Evolutionary conservation across 2,797 vertebrate species (phyloP).

Genomic region (Cuculus canorus): DNA sequence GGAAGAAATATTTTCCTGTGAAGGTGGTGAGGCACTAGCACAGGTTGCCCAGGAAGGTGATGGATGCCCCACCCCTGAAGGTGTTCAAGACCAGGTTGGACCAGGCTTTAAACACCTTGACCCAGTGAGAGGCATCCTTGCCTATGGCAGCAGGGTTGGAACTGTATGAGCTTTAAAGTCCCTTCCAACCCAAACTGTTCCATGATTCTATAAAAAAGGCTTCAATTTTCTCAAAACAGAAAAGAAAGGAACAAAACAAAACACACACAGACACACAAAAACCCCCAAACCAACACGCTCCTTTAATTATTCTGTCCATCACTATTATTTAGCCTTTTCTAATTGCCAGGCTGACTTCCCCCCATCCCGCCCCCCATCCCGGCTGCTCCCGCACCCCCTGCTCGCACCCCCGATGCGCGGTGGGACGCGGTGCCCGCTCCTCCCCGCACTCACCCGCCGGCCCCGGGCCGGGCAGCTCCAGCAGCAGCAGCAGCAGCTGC

Average conservation of each 20-base stretch:
- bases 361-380: neutral
- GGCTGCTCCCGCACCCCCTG: rapidly evolving
- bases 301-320: neutral
- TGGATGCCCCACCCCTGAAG: too few relatives aligned
- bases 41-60: too few relatives aligned
- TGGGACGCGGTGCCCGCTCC: neutral
- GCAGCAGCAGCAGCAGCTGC: neutral
- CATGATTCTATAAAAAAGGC: neutral
- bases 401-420: rapidly evolving
- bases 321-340: neutral
- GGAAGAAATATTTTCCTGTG: too few relatives aligned
- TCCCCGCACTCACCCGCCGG: neutral
- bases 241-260: too few relatives aligned
- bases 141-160: too few relatives aligned
- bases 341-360: neutral
- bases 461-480: neutral
- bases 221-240: neutral
- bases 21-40: too few relatives aligned
- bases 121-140: too few relatives aligned
- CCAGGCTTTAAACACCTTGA: too few relatives aligned
- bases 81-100: too few relatives aligned
- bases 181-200: too few relatives aligned
- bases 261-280: too few relatives aligned
- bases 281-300: neutral
- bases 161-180: too few relatives aligned